Conservation (phyloP, 2,113 vertebrate genomes). For the Pimephales promelas region DNA sequence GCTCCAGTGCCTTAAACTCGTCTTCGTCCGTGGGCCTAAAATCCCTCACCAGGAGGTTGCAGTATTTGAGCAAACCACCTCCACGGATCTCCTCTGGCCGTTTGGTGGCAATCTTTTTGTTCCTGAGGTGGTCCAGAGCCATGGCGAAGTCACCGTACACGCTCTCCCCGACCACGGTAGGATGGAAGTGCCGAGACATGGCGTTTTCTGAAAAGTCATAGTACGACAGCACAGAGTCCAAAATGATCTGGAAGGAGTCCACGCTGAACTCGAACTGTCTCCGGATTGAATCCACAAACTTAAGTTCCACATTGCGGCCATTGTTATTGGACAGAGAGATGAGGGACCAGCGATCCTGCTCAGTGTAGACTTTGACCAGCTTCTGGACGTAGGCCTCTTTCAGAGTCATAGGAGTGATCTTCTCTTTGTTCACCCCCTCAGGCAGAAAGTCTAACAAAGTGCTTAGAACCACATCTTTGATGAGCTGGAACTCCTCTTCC, state of each 20-base stretch:
- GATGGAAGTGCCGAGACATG: constrained; percentile 85
- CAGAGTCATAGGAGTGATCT: constrained; percentile 89
- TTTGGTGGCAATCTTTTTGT: constrained; percentile 94
- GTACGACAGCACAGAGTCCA: constrained; percentile 89
- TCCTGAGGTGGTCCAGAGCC: constrained; percentile 87
- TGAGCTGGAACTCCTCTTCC: constrained; percentile 86
- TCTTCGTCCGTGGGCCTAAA: constrained; percentile 86
- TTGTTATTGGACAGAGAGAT: constrained; percentile 97
- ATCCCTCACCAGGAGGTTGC: constrained; percentile 92
- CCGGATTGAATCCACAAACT: constrained; percentile 93
- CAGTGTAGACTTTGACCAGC: constrained; percentile 93
- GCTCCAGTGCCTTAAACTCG: constrained; percentile 90
- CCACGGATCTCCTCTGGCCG: constrained; percentile 96
- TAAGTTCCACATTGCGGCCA: constrained; percentile 94
- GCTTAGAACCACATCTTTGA: constrained; percentile 90
- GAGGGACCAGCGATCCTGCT: constrained; percentile 95
- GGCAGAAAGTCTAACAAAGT: constrained; percentile 95
- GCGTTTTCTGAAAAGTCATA: constrained; percentile 80
- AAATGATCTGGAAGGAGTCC: constrained; percentile 97
- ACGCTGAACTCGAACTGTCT: constrained; percentile 98
- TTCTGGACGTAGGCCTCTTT: constrained; percentile 98
- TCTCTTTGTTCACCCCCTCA: constrained; percentile 91
- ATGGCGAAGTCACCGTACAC: constrained; percentile 90
- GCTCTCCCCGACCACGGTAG: constrained; percentile 88
- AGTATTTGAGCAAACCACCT: constrained; percentile 95